Conservation (phyloP, 2,888 invertebrate species). For the Drosophila tanythrix region DNA sequence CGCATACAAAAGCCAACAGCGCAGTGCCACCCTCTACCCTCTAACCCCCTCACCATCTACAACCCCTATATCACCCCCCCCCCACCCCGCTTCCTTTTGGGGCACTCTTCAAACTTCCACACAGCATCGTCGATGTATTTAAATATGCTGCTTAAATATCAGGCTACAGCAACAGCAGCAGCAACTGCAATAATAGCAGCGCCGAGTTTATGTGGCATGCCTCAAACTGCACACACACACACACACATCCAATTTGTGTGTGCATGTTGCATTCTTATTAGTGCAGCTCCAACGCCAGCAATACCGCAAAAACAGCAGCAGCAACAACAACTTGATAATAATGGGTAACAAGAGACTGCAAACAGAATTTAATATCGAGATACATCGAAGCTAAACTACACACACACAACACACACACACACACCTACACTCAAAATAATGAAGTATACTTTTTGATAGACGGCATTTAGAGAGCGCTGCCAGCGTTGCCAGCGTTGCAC, state of each 20-base stretch:
- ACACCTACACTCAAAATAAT: constrained; percentile 28
- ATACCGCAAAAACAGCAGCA: constrained; percentile 27
- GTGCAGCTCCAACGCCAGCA: constrained; percentile 66
- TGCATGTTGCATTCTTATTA: constrained; percentile 54
- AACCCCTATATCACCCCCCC: not conserved
- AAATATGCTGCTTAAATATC: constrained; percentile 69
- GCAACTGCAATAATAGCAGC: constrained; percentile 42
- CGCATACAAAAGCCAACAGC: constrained; percentile 74
- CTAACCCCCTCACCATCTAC: not conserved
- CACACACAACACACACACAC: not conserved
- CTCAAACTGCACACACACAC: constrained; percentile 54
- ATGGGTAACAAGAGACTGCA: constrained; percentile 14
- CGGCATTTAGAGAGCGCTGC: constrained; percentile 8
- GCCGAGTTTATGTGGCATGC: constrained; percentile 73
- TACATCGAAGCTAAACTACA: constrained; percentile 15
- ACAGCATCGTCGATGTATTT: constrained; percentile 52
- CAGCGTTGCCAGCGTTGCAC: constrained; percentile 8
- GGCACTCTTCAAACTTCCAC: constrained; percentile 33
- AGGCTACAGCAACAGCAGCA: constrained; percentile 21
- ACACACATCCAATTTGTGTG: constrained; percentile 31
- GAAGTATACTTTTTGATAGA: constrained; percentile 25
- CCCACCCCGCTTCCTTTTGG: not conserved
- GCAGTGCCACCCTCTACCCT: constrained; percentile 8
- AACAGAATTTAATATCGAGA: constrained; percentile 38
- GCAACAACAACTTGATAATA: constrained; percentile 21